phyloP scores from a whole-genome alignment of 2,113 vertebrate species.

The Pristiophorus japonicus region DNA sequence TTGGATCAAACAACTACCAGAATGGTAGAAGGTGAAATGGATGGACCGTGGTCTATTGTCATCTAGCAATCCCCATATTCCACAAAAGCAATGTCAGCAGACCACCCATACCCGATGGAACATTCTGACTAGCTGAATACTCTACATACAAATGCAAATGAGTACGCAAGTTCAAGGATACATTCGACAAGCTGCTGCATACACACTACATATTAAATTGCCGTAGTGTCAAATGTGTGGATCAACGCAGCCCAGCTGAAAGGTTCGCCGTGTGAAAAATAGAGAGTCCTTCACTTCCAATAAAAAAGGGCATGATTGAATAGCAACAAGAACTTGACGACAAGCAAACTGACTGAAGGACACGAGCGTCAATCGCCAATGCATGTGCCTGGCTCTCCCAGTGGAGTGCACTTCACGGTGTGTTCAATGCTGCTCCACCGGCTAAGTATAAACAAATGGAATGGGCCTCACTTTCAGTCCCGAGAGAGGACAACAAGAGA shows the following conservation, averaged over 20 bases:
- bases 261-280: background rate
- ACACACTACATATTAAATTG: background rate
- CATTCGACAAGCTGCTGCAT: background rate
- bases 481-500: background rate
- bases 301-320: background rate
- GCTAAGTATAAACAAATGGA: background rate
- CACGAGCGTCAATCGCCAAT: background rate
- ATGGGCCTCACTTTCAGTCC: background rate
- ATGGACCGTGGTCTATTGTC: background rate
- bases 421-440: background rate
- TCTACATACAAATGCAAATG: background rate
- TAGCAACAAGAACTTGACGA: background rate
- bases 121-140: background rate
- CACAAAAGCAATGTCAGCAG: background rate
- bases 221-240: background rate
- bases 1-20: background rate
- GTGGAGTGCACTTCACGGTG: background rate
- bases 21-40: background rate
- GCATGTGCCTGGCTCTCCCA: background rate
- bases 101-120: background rate
- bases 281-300: background rate
- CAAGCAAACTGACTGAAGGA: background rate
- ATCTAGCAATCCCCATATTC: background rate
- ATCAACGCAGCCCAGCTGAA: background rate
- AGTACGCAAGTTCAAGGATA: background rate